phyloP scores from a whole-genome alignment of 2,888 invertebrate species.

The Diogma glabrata region DNA sequence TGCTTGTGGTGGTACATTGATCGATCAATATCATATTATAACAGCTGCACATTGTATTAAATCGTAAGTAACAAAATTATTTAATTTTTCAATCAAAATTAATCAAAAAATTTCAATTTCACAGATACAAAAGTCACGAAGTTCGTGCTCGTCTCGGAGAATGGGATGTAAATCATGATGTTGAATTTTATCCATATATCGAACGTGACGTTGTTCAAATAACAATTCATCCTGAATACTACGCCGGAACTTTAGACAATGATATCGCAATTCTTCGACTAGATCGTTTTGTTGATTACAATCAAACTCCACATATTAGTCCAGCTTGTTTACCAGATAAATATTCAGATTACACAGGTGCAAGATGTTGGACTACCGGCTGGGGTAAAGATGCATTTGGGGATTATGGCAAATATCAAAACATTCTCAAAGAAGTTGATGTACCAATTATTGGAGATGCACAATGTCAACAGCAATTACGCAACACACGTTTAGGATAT shows the following conservation, averaged over 20 bases:
- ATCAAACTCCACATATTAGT: conserved; percentile 73
- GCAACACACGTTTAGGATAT: conserved; percentile 72
- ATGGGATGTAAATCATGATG: conserved; percentile 93
- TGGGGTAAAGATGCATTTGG: conserved; percentile 97
- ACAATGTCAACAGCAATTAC: conserved; percentile 71
- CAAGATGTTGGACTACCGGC: conserved; percentile 89
- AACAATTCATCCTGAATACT: conserved; percentile 84
- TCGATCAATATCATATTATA: conserved; percentile 71
- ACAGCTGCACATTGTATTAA: conserved; percentile 91
- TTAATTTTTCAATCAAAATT: neutral
- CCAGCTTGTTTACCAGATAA: conserved; percentile 85
- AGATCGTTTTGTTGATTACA: conserved; percentile 72
- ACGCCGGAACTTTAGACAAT: conserved; percentile 88
- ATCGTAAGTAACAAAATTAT: conserved; percentile 46
- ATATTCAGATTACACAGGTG: conserved; percentile 67
- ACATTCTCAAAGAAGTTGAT: conserved; percentile 84
- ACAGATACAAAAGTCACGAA: conserved; percentile 68
- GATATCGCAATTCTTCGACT: conserved; percentile 83
- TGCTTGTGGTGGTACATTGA: conserved; percentile 82
- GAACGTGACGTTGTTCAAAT: conserved; percentile 75
- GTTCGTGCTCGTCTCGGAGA: conserved; percentile 79
- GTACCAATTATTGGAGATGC: conserved; percentile 70
- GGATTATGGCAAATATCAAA: conserved; percentile 82
- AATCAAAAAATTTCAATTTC: conserved; percentile 20
- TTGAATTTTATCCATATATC: conserved; percentile 86